Base-by-base conservation (phyloP, 2,888 invertebrate genomes). In the Fabriciana adippe region DNA sequence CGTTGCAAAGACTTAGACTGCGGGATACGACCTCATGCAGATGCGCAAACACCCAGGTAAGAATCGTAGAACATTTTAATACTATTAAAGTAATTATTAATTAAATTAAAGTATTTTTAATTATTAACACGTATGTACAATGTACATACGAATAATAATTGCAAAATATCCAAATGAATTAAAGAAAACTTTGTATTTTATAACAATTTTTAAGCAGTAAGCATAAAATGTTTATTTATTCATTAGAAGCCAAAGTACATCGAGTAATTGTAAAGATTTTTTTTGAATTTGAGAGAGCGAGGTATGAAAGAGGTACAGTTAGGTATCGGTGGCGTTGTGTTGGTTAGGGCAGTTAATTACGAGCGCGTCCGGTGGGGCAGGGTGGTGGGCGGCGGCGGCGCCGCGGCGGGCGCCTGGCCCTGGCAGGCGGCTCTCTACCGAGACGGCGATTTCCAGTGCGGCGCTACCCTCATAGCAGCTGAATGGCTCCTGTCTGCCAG, bases 391-490 rank as follows among this genome's bases (percentile, higher is more conserved):
- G 96, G 97, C 72, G 95, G 94, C 65, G 96, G 96, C 81, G 95
- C 96, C 53, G 94, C 94, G 63, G 94, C 95, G 11, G 96, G 96
- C 74, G 95, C 96, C 41, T 96, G 96, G 96, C 97, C 97, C 4
- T 97, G 96, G 96, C 96, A 96, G 90, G 96, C 96, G n/a, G 97
- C 96, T 50, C 93, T 97, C 26, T 97, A 97, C 88, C 95, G 96
- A 79, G 96, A 97, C 87, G 97, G 97, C 0, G 96, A 96, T 87
- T 96, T 96, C 91, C 96, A 96, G 87, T 97, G 97, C 82, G 96
- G 96, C 21, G 97, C 95, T 21, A 96, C 96, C 2, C 93, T 97
- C 56, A 93, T 97, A 73, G 93, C 94, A 15, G 92, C 94, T 67
- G 92, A 93, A 77, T 97, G 96, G 96, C 93, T 97, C 61, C 90